Conservation (phyloP, 2,797 vertebrate species). For the Pachyuromys duprasi region DNA sequence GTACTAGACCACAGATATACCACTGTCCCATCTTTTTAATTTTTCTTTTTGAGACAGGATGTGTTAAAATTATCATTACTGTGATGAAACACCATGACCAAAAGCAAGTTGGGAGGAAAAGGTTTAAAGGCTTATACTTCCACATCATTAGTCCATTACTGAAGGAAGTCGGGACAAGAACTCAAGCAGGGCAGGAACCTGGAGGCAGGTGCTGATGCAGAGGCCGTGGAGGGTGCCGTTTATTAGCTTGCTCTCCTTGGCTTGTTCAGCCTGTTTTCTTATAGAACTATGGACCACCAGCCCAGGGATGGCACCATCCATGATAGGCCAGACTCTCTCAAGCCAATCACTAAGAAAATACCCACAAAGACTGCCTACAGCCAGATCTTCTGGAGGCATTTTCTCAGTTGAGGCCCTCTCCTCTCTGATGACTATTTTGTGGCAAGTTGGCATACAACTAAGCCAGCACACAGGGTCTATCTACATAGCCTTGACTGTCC, state of each 20-base stretch:
- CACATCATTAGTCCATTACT: not conserved
- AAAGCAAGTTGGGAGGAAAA: not conserved
- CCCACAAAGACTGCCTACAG: not conserved
- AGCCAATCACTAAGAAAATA: not conserved
- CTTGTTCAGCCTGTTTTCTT: not conserved
- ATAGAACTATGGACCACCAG: not conserved
- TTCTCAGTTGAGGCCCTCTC: not conserved
- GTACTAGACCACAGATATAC: not conserved
- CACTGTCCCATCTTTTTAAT: not conserved
- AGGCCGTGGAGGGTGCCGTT: not conserved
- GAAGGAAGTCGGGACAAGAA: not conserved
- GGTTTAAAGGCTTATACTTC: not conserved
- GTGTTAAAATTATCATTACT: not conserved
- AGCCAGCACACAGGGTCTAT: not conserved
- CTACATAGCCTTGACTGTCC: not conserved
- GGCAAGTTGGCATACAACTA: not conserved
- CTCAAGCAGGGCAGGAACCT: not conserved
- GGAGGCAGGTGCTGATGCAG: not conserved
- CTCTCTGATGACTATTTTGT: not conserved
- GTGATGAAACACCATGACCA: not conserved
- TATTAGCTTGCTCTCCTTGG: not conserved
- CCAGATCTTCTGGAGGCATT: not conserved
- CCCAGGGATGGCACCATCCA: not conserved
- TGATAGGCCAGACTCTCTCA: not conserved
- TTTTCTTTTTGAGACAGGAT: not conserved